phyloP scores from a whole-genome alignment of 2,113 vertebrate genomes.

The Siniperca chuatsi region DNA sequence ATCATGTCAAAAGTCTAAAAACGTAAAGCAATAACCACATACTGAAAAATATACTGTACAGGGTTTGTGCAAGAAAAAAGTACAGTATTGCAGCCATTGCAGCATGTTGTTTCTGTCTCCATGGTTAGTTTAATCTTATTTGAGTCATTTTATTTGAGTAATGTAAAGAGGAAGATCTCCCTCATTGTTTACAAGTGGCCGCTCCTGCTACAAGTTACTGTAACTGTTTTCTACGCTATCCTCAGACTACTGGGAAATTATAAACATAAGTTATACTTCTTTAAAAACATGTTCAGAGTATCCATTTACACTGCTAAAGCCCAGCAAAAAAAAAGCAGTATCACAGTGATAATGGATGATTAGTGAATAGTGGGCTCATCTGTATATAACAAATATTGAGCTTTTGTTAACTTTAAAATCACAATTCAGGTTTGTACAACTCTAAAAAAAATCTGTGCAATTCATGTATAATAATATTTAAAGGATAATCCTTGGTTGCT shows the following conservation, averaged over 20 bases:
- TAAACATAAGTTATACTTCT: conserved; percentile 20
- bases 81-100: conserved; percentile 43
- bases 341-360: conserved; percentile 14
- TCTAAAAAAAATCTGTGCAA: conserved; percentile 32
- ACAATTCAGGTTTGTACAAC: conserved; percentile 47
- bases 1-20: conserved; percentile 18
- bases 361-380: conserved; percentile 17
- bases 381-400: conserved; percentile 28
- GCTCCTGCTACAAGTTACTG: conserved; percentile 37
- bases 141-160: conserved; percentile 9
- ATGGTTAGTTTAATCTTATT: not conserved
- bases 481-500: conserved; percentile 42
- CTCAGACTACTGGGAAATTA: conserved; percentile 32
- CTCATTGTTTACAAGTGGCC: conserved; percentile 55
- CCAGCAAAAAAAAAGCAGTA: conserved; percentile 57
- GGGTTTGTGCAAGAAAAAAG: conserved; percentile 5
- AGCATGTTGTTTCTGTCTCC: conserved; percentile 31
- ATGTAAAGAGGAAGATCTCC: conserved; percentile 19
- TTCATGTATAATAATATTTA: conserved; percentile 38
- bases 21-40: conserved; percentile 46
- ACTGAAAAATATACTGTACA: conserved; percentile 18
- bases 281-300: conserved; percentile 40
- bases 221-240: conserved; percentile 49
- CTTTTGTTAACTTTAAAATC: conserved; percentile 32
- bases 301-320: conserved; percentile 35